Conservation (phyloP, 2,888 invertebrate species). For the Osedax frankpressi region DNA sequence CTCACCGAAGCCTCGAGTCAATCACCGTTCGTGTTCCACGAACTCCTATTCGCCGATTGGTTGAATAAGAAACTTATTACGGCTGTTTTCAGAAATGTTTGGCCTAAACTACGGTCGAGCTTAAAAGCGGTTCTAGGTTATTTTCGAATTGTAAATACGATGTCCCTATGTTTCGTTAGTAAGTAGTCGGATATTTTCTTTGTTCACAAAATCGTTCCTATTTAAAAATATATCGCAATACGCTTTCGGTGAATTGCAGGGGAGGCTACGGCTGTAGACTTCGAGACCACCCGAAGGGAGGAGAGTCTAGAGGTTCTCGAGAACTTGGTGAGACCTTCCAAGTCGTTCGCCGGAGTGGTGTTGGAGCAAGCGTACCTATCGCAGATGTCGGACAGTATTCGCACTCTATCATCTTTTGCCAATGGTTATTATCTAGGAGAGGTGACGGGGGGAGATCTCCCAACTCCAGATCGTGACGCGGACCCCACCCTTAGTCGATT, state of each 20-base stretch:
- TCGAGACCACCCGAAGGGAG: slow-evolving; percentile 41
- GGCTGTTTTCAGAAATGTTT: slow-evolving; percentile 41
- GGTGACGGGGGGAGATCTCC: no score
- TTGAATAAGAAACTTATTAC: slow-evolving; percentile 41
- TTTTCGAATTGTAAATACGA: no score
- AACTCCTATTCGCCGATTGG: slow-evolving; percentile 41
- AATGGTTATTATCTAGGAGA: no score
- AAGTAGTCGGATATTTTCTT: no score
- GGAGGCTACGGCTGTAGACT: slow-evolving; percentile 42
- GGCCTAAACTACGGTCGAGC: slow-evolving; percentile 34
- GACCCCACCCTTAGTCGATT: neutral
- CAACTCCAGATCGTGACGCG: no score
- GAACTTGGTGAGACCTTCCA: slow-evolving; percentile 38
- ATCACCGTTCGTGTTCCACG: slow-evolving; percentile 43
- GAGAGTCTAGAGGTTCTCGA: slow-evolving; percentile 42
- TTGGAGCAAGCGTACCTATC: slow-evolving; percentile 42
- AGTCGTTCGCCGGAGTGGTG: slow-evolving; percentile 40
- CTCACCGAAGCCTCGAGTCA: slow-evolving; percentile 36
- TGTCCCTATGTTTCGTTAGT: no score
- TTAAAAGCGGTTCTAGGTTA: slow-evolving; percentile 42
- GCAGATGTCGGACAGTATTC: slow-evolving; percentile 42
- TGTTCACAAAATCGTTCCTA: no score
- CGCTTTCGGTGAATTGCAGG: slow-evolving; percentile 29
- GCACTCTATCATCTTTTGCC: slow-evolving; percentile 31
- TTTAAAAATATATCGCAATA: no score